These are phyloP conservation scores for Malurus elegans DNA, from an alignment of 2,113 vertebrate genomes.

Conservation along the genomic window DNA sequence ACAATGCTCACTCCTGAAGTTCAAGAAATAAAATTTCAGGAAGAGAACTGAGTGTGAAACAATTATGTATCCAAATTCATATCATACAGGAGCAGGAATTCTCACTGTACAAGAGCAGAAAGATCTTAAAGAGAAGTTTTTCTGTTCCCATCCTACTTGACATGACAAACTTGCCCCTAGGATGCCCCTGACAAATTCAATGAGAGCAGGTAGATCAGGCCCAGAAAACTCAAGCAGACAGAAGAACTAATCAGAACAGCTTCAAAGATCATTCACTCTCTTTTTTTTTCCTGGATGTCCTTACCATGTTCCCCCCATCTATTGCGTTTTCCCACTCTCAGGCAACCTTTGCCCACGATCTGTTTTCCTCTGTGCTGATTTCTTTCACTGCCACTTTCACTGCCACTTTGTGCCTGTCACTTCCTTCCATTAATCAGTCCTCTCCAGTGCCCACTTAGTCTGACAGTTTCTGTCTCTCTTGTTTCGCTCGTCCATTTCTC, in stretches of 20 bases:
- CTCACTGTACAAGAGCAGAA: neutral
- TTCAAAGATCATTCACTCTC: neutral
- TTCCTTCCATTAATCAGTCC: neutral
- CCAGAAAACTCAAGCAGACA: neutral
- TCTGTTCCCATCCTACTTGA: neutral
- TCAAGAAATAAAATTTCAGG: neutral
- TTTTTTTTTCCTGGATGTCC: neutral
- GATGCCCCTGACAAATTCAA: neutral
- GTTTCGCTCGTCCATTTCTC: neutral
- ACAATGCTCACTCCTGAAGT: neutral
- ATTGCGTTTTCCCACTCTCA: neutral
- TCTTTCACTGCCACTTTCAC: conserved; percentile 34
- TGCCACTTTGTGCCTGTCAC: conserved; percentile 32
- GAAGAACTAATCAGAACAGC: neutral
- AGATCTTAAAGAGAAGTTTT: neutral
- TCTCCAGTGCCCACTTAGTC: neutral
- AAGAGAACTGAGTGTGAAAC: neutral
- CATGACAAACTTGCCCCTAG: neutral
- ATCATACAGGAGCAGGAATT: neutral
- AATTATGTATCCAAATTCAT: neutral
- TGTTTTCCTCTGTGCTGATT: neutral
- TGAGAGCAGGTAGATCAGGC: neutral
- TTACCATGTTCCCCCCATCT: neutral
- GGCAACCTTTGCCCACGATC: neutral
- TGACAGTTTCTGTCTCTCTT: conserved; percentile 20